Conservation (phyloP, 2,888 invertebrate genomes). For the Ophion obscuratus region DNA sequence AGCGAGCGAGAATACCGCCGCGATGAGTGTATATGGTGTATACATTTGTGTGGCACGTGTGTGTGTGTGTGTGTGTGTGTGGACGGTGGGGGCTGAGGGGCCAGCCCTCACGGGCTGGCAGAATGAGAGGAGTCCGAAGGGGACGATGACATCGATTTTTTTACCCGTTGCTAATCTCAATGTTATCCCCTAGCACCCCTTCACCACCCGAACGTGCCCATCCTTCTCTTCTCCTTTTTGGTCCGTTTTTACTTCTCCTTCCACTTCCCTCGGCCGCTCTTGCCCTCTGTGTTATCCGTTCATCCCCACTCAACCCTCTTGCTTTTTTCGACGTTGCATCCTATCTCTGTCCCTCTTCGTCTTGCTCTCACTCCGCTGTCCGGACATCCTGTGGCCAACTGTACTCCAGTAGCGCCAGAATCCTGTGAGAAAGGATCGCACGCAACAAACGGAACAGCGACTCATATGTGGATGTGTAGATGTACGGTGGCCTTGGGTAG, state of each 20-base stretch:
- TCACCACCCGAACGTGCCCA: conserved; percentile 43
- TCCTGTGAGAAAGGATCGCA: conserved; percentile 34
- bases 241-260: conserved; percentile 55
- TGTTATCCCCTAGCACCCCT: conserved; percentile 74
- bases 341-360: not conserved
- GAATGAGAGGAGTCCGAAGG: conserved; percentile 63
- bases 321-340: conserved; percentile 14
- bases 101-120: conserved; percentile 46
- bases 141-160: conserved; percentile 84
- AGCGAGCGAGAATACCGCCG: conserved; percentile 59
- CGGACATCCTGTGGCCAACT: conserved; percentile 34
- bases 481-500: conserved; percentile 55
- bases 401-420: conserved; percentile 9
- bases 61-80: conserved; percentile 61
- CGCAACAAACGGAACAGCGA: conserved; percentile 4
- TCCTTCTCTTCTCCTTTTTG: conserved; percentile 36
- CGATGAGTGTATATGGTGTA: conserved; percentile 5
- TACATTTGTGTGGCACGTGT: not conserved
- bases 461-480: not conserved
- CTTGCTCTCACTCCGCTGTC: conserved; percentile 16
- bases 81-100: conserved; percentile 50
- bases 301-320: conserved; percentile 44
- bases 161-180: conserved; percentile 83
- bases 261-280: conserved; percentile 65
- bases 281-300: conserved; percentile 55